Conservation (phyloP, 2,113 vertebrate species). For the Aegypius monachus region DNA sequence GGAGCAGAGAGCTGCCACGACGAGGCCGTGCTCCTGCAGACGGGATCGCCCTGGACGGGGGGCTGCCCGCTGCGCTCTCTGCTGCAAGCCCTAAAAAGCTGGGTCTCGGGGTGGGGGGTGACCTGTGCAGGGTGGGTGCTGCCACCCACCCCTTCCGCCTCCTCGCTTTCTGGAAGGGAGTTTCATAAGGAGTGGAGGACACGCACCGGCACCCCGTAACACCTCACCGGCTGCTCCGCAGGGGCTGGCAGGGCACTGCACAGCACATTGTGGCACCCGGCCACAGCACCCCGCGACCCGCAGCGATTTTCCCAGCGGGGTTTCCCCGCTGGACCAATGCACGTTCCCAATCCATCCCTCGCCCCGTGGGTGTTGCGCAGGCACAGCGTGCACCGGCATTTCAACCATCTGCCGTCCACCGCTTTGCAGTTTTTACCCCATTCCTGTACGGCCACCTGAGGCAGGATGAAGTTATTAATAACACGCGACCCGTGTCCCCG, state of each 20-base stretch:
- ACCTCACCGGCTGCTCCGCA: neutral
- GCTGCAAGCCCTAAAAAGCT: neutral
- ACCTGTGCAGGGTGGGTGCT: neutral
- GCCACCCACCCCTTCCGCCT: neutral
- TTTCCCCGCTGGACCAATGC: fast-evolving
- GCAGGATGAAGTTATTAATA: neutral
- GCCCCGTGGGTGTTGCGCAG: neutral
- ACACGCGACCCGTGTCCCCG: fast-evolving
- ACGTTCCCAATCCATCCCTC: neutral
- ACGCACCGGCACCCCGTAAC: fast-evolving
- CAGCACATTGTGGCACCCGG: neutral
- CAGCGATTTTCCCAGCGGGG: neutral
- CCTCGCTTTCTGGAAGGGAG: neutral
- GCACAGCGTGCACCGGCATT: neutral
- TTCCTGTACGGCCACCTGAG: neutral
- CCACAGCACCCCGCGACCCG: neutral
- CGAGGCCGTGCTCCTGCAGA: neutral
- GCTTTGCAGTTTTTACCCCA: neutral
- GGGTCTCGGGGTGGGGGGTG: neutral
- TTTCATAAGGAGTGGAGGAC: neutral
- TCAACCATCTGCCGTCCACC: neutral
- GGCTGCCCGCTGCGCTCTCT: neutral
- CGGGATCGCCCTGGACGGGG: neutral
- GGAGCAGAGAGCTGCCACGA: neutral
- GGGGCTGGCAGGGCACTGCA: neutral